Base-by-base conservation (phyloP, 2,797 vertebrate genomes). In the Melopsittacus undulatus region DNA sequence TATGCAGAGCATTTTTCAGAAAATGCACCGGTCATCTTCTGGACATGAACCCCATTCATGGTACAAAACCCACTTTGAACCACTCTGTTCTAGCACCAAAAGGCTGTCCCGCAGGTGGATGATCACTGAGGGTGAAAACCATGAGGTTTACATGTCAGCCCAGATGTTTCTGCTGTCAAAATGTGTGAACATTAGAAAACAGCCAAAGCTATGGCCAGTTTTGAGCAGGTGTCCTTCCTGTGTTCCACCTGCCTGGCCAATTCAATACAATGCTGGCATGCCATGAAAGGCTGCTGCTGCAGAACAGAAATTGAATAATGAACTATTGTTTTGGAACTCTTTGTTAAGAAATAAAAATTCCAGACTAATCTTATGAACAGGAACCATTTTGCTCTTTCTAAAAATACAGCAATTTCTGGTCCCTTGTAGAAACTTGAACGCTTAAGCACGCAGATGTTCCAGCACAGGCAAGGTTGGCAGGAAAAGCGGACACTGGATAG, bases 171-270 rank as follows among this genome's bases (percentile, higher is more conserved):
- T 94, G 70, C 80, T 94, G 74, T 68, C 72, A 51, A 32, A 36
- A 11, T 64, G 18, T 48, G 51, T 75, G 90, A 95, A 51, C 29
- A 18, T 30, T 45, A 69, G 51, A 82, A 61, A 83, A 64, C 13
- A 8, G 38, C 52, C 76, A 70, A 87, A 62, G 8, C 19, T 2
- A 3, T 1, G 45, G 83, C 57, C 56, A 84, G 62, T 66, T 90
- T 45, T 43, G 73, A 96, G 83, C 92, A 97, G 94, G 91, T 96
- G 91, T 62, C 56, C 96, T 97, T 97, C 95, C 94, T 95, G 75
- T 90, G 89, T 77, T 89, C 86, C 77, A 92, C 80, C 79, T 96
- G 83, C 45, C 42, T 0, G 2, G 69, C 77, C 48, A 6, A n/a
- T 51, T 87, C 81, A 64, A 12, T 4, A 93, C 90, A 96, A 96